Conservation (phyloP, 1,140 invertebrate species). For the Camponotus pennsylvanicus region DNA sequence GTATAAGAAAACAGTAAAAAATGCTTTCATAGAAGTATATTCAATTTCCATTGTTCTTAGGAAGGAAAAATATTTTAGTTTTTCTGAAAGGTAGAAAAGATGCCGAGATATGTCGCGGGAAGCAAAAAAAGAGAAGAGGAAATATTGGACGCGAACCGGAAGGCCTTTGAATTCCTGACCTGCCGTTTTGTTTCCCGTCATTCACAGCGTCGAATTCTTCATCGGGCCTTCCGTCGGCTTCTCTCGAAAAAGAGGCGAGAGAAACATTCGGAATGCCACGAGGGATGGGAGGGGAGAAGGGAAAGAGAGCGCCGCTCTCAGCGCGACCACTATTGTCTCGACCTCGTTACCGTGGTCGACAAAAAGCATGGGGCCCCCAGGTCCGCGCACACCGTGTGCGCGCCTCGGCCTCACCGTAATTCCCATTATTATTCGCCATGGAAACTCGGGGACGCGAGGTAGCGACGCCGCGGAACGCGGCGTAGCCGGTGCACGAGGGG, state of each 20-base stretch:
- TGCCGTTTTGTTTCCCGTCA: neutral
- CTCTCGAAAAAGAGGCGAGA: neutral
- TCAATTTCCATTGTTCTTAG: neutral
- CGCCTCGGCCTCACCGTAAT: conserved; percentile 4
- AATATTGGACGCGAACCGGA: conserved; percentile 3
- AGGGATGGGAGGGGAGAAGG: neutral
- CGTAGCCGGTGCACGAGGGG: conserved; percentile 78
- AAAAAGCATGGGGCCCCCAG: conserved; percentile 31
- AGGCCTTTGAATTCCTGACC: conserved; percentile 19
- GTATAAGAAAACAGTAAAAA: neutral
- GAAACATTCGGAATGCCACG: conserved; percentile 7
- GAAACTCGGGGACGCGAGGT: conserved; percentile 36
- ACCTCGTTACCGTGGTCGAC: conserved; percentile 50
- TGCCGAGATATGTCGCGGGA: too few relatives aligned
- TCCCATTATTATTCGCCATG: conserved; percentile 57
- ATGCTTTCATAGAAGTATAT: neutral
- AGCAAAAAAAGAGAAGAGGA: neutral
- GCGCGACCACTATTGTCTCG: conserved; percentile 57
- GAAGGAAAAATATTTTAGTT: too few relatives aligned
- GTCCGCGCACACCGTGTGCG: neutral
- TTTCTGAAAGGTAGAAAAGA: too few relatives aligned
- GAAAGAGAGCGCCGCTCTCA: neutral
- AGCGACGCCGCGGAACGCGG: conserved; percentile 55
- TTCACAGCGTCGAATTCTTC: conserved; percentile 3
- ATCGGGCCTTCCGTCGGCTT: neutral